Evolutionary conservation across 2,113 vertebrate species (phyloP).

Genomic region (Orcinus orca): DNA sequence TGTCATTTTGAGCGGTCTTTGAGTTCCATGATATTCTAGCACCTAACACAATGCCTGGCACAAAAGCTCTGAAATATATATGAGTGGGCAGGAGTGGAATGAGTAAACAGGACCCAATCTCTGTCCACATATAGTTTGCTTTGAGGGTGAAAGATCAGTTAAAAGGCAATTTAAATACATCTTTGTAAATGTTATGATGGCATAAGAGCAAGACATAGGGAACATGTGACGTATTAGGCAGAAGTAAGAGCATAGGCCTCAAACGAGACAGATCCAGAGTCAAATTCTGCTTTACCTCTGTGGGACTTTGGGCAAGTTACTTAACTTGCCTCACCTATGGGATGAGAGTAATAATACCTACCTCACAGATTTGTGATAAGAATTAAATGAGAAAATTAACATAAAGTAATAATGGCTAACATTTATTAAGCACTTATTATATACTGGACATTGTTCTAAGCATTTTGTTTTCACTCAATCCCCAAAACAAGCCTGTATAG

Average conservation of each 20-base stretch:
- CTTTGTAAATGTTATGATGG: neutral
- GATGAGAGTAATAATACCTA: neutral
- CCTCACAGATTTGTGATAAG: neutral
- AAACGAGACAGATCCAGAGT: neutral
- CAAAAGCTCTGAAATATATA: neutral
- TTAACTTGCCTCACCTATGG: neutral
- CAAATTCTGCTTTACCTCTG: neutral
- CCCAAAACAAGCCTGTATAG: neutral
- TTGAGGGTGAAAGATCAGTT: neutral
- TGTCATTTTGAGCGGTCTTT: neutral
- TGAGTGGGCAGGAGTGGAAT: neutral
- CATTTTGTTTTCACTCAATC: neutral
- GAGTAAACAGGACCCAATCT: neutral
- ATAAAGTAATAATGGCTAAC: neutral
- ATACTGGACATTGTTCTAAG: neutral
- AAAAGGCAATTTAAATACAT: neutral
- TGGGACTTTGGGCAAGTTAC: neutral
- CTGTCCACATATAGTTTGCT: neutral
- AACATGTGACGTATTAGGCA: neutral
- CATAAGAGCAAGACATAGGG: neutral
- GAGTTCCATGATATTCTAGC: neutral
- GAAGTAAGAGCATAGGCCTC: neutral
- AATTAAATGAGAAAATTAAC: slow-evolving; percentile 13
- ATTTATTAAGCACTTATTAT: neutral
- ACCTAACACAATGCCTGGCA: neutral